Evolutionary conservation across 2,113 vertebrate species (phyloP), one percentile per base, ranked within the genome.

Genomic region (Shinisaurus crocodilurus): DNA sequence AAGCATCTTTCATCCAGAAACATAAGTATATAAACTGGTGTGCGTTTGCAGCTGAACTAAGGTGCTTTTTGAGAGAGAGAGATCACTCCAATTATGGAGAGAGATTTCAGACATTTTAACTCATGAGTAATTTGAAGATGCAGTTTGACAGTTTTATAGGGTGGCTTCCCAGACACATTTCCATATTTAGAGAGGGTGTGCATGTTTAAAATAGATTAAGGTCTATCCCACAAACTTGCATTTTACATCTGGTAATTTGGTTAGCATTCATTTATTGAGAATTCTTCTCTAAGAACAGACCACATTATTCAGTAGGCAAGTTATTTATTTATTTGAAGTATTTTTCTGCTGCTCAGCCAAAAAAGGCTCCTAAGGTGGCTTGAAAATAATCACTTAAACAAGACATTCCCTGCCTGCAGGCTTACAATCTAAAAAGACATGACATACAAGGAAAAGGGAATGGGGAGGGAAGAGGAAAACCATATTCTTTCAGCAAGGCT

Each of bases 1-100:
- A 67, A 82, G 20, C 76, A 72, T 90, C 29, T 67, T 81, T 81
- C 83, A 90, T 81, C 75, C 86, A 86, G 65, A 72, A 86, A 80
- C 29, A 40, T 54, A 89, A 84, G 54, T 45, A 60, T 48, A 74
- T 89, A 89, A 63, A 89, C 34, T 76, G 81, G 50, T 76, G 23
- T 76, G 23, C 65, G 72, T 77, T 84, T 75, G 57, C 82, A 65
- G 18, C 60, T 76, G 20, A 84, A 89, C 45, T 75, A 70, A 23
- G 45, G 13, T 43, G 29, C 37, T 16, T 45, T 69, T 43, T 50
- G 13, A 72, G 50, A 9, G 27, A 74, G 57, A 57, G 20, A 74
- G 16, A 37, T 9, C 15, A 72, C n/a, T 34, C n/a, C 15, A 74
- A 43, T 34, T 69, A 27, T 7, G 8, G 40, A 69, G 65, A 48